Conservation (phyloP, 1,140 invertebrate genomes). For the Stenopsyche tienmushanensis region DNA sequence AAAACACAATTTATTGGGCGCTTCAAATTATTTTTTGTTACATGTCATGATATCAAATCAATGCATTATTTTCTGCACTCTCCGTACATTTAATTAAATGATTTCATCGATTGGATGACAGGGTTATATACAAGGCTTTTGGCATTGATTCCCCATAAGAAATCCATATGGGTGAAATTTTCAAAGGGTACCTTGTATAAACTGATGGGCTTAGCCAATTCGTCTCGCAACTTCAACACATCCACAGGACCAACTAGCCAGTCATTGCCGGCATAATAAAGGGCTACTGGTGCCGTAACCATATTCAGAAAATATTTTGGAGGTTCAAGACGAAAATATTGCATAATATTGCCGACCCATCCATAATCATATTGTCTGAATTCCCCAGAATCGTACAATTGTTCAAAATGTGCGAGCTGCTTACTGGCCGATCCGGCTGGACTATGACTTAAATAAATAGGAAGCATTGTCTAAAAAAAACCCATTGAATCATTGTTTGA, state of each 20-base stretch:
- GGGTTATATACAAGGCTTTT: slow-evolving; percentile 50
- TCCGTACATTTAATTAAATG: slow-evolving; percentile 32
- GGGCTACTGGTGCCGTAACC: no score
- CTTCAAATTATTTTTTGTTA: no score
- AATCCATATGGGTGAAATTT: slow-evolving; percentile 60
- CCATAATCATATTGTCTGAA: slow-evolving; percentile 44
- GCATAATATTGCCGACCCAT: slow-evolving; percentile 48
- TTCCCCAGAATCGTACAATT: slow-evolving; percentile 60
- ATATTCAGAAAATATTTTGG: slow-evolving; percentile 61
- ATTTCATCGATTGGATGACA: slow-evolving; percentile 49
- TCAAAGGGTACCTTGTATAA: slow-evolving; percentile 52
- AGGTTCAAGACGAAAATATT: no score
- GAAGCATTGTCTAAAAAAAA: slow-evolving; percentile 71
- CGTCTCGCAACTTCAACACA: slow-evolving; percentile 57
- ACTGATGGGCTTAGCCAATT: slow-evolving; percentile 57
- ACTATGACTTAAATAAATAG: slow-evolving; percentile 73
- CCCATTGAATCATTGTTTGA: no score
- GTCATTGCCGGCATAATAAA: slow-evolving; percentile 75
- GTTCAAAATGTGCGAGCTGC: slow-evolving; percentile 75
- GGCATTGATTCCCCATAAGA: slow-evolving; percentile 60
- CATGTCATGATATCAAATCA: no score
- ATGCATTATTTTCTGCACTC: no score
- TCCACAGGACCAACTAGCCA: slow-evolving; percentile 63
- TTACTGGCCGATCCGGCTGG: slow-evolving; percentile 81
- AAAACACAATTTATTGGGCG: no score